Base-by-base conservation (phyloP, 2,113 vertebrate genomes). In the Stomatorhinus ivindoensis region DNA sequence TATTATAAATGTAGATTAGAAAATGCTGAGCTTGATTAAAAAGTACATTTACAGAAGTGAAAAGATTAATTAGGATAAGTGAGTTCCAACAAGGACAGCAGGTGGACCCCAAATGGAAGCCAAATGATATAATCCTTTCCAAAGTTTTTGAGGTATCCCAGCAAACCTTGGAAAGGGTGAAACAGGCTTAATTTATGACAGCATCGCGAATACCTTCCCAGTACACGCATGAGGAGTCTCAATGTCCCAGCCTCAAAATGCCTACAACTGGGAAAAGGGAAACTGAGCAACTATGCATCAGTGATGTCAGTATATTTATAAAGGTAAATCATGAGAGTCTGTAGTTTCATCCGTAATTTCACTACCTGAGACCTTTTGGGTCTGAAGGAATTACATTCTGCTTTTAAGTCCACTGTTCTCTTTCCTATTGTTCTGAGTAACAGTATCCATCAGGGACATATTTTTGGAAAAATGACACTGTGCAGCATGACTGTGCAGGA, bases 91-190 rank as follows among this genome's bases (percentile, higher is more conserved):
- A 19, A 31, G 48, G 47, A 51, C 47, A 51, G 47, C 6, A 53
- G 48, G 11, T 53, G 15, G 85, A 86, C 44, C 19, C 11, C 17
- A 47, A 48, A 50, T 48, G 46, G 47, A 48, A 86, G n/a, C 46
- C n/a, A 87, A 50, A 35, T 35, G 24, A 84, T 39, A 24, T 21
- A 84, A 24, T 44, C 13, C 24, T 65, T 9, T 27, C 58, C 58
- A 65, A 65, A 27, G 27, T 27, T 27, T 48, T 85, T 44, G 8
- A 50, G 84, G 24, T 35, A 10, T 27, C n/a, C 58, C 24, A n/a
- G 11, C 9, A 65, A 65, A 97, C 96, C 96, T 93, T 94, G 89
- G 94, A 93, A 92, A 97, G 88, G 0, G 94, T 94, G 39, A 93
- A 92, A 69, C 87, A 94, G 46, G 91, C 91, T 0, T 94, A 95